Evolutionary conservation across 2,113 vertebrate species (phyloP).

Genomic region (Ramphastos sulfuratus): DNA sequence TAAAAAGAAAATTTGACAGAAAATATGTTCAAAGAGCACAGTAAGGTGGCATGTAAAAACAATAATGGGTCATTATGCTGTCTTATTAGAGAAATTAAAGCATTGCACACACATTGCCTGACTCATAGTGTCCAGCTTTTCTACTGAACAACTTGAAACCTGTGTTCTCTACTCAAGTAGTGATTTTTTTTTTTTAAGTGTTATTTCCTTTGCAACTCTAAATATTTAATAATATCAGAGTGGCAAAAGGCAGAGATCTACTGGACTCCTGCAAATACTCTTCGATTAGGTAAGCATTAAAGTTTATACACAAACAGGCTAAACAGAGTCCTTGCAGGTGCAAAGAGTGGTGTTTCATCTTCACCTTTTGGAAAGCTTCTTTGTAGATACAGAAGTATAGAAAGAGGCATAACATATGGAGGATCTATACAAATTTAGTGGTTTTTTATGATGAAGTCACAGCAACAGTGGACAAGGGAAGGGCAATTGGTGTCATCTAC

Average conservation of each 20-base stretch:
- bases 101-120: conserved; percentile 54
- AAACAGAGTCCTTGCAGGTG: not conserved
- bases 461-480: too few species aligned
- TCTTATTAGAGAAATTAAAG: conserved; percentile 79
- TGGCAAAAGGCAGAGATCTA: not conserved
- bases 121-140: conserved; percentile 70
- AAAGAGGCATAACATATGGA: not conserved
- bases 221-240: conserved; percentile 31
- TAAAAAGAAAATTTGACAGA: conserved; percentile 80
- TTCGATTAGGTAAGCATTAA: not conserved
- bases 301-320: not conserved
- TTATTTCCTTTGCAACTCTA: not conserved
- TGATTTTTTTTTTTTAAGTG: conserved; percentile 6
- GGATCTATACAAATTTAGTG: not conserved
- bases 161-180: conserved; percentile 62
- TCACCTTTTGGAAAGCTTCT: not conserved
- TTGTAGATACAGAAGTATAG: not conserved
- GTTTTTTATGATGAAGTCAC: too few species aligned
- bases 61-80: conserved; percentile 78
- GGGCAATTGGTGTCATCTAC: too few species aligned
- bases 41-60: conserved; percentile 77
- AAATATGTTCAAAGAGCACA: conserved; percentile 76
- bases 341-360: not conserved
- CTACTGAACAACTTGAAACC: conserved; percentile 51
- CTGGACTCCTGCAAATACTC: not conserved